Base-by-base conservation (phyloP, 2,888 invertebrate genomes). In the Volucella zonaria region DNA sequence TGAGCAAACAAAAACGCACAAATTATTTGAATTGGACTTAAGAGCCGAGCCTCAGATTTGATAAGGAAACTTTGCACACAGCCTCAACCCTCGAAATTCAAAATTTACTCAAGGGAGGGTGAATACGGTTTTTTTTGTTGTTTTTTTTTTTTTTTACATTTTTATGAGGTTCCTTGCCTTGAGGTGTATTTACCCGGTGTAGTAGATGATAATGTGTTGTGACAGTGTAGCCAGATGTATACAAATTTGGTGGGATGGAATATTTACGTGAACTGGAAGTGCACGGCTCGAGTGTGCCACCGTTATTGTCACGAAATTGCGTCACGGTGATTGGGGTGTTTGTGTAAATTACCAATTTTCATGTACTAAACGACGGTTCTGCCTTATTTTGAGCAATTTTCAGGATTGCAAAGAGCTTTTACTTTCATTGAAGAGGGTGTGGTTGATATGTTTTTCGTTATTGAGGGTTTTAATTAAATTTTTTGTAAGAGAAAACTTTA, bases 1-100 rank as follows among this genome's bases (percentile, higher is more conserved):
- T 70, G 56, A 42, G 18, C 51, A 62, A 75, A 62, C 43, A 75
- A 62, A 31, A 31, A 75, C 80, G 68, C 75, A 81, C 80, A 42
- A 62, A 64, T 80, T 31, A 54, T 80, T 80, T 75, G 54, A 54
- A 49, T 56, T 23, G 14, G 67, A 47, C 54, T 79, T 56, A 49
- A 64, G 58, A 31, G 43, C n/a, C 14, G 31, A 31, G 31, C 6
- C 11, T 38, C 31, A 58, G 56, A 40, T 12, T 40, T 49, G 75
- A 75, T 75, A 73, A 45, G 40, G 23, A 4, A 66, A 51, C 38
- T 49, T 64, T 40, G 45, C 73, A 23, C 31, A 51, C n/a, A 73
- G 23, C 42, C 54, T 47, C 8, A 58, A 73, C n/a, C 42, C 54
- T 47, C 8, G 43, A 58, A 54, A 54, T 74, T 11, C 9, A 42